Evolutionary conservation across 2,113 vertebrate species (phyloP).

Genomic region (Oenanthe oenanthe): DNA sequence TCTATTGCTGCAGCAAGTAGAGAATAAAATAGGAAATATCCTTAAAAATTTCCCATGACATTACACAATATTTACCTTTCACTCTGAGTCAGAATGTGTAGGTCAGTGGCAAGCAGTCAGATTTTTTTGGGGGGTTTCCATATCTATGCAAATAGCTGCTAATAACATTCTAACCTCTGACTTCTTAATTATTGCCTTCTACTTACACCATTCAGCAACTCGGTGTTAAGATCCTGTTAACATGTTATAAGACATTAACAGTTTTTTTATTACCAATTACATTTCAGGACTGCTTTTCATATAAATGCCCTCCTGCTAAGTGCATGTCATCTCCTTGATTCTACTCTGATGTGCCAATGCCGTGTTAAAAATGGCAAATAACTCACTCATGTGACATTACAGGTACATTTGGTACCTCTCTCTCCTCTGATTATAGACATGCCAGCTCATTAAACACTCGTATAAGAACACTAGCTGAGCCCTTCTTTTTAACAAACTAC

Average conservation of each 20-base stretch:
- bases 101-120: background rate
- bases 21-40: background rate
- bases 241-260: constrained; percentile 53
- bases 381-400: constrained; percentile 62
- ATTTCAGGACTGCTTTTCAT: constrained; percentile 59
- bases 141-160: background rate
- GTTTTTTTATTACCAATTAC: constrained; percentile 67
- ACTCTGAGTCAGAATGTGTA: background rate
- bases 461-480: constrained; percentile 45
- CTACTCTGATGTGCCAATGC: background rate
- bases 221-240: constrained; percentile 15
- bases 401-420: constrained; percentile 67
- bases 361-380: constrained; percentile 69
- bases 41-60: background rate
- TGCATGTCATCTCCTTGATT: constrained; percentile 57
- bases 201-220: constrained; percentile 2
- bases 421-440: constrained; percentile 48
- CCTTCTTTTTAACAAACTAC: constrained; percentile 63
- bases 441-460: constrained; percentile 72
- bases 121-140: background rate
- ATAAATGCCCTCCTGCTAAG: constrained; percentile 39
- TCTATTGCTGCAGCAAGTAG: background rate
- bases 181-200: constrained; percentile 55
- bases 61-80: background rate
- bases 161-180: constrained; percentile 14